Evolutionary conservation across 2,888 invertebrate genomes (phyloP), one percentile per base, ranked within the genome.

Genomic region (Calameuta pallipes): DNA sequence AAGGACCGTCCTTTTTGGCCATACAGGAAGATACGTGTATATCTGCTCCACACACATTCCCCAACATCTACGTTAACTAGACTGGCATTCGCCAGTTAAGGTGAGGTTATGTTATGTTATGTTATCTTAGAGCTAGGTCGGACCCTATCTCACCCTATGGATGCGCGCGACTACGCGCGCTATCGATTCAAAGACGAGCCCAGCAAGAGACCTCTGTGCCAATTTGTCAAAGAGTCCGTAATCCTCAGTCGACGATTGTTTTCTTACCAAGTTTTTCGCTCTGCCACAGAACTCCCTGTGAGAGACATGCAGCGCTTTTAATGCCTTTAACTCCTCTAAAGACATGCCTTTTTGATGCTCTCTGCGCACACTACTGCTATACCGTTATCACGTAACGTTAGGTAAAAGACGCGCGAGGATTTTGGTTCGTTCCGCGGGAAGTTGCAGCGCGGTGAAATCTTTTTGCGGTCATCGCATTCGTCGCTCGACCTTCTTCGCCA

Each of bases 131-230:
- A 23, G 33, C 23, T 71, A 71, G 71, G 71, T 71, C 56, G 11
- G n/a, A 74, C 13, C 36, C 36, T 36, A n/a, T 35, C 36, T 81
- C 82, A 78, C 82, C 83, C 83, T 82, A 84, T 80, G 83, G 85
- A 87, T 88, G 87, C 87, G 86, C 87, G 87, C 86, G 86, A 84
- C 85, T 82, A 82, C 83, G 81, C 82, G 83, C 81, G 81, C 85
- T 88, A 88, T 88, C 83, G 88, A 88, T 88, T 88, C 84, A 82
- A 86, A 80, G 82, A 85, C 83, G 56, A 56, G 56, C 23, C 56
- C 56, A 23, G 56, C 80, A 80, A 82, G 82, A 84, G 84, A 83
- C 78, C 81, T 77, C 78, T 82, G 84, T 82, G 84, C 85, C 85
- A 86, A 87, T 87, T 87, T 88, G 82, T 83, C 81, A 80, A 82